Base-by-base conservation (phyloP, 2,888 invertebrate genomes). In the Dioctria rufipes region DNA sequence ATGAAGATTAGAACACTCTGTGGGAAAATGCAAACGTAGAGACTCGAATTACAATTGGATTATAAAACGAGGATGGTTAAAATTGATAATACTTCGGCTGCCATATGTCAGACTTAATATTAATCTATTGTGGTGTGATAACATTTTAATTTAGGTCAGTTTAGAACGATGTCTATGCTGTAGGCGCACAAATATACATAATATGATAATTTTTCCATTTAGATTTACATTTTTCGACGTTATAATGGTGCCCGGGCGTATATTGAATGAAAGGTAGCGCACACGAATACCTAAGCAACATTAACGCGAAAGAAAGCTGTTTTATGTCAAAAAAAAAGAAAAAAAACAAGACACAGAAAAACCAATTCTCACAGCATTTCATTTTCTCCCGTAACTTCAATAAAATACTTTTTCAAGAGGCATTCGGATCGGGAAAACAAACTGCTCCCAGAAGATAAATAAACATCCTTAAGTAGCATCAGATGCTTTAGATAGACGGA, bases 401-500 rank as follows among this genome's bases (percentile, higher is more conserved):
- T 66, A 42, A 66, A 11, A 65, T n/a, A 40, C 40, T 39, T 66
- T 25, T 39, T 66, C 65, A 39, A 66, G 65, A 3, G 40, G 65
- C 65, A 66, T 42, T 66, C 42, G 42, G 11, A 66, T 40, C 11
- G 42, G 40, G 65, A 66, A 63, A 42, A 66, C 65, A 66, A 66
- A 66, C 42, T 39, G 65, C 42, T 66, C 65, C 65, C 65, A 3
- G 8, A 66, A 66, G 65, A 42, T 66, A 66, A 66, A 66, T 66
- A 66, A 66, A 66, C 65, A 37, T 66, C n/a, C n/a, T 42, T n/a
- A 66, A 66, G 42, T 66, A 42, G 65, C 40, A 66, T 66, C 65
- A 66, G 65, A 42, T 66, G 65, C 42, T 4, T 6, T 25, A 66
- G 65, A n/a, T 11, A 9, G n/a, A 40, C 4, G 13, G 60, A 66